phyloP scores from a whole-genome alignment of 2,113 vertebrate species.

The Piaya cayana region DNA sequence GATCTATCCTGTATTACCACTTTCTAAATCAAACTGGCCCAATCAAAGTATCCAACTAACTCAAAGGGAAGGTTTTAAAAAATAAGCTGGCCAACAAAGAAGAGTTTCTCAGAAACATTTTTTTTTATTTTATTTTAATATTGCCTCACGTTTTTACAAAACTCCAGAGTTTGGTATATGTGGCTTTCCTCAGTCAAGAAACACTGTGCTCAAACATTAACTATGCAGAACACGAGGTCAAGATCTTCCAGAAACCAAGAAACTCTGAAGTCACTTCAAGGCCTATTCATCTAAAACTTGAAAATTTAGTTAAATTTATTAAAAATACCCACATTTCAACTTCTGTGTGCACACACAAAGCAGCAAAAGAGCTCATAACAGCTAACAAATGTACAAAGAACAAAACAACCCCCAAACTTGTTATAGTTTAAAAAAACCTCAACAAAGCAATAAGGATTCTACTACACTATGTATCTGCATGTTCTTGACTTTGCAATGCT shows the following conservation, averaged over 20 bases:
- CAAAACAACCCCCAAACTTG: rapidly evolving
- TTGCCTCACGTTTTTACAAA: not conserved
- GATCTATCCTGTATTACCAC: not conserved
- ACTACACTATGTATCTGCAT: rapidly evolving
- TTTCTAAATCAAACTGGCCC: not conserved
- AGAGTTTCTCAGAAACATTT: not conserved
- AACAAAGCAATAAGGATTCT: not conserved
- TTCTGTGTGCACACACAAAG: not conserved
- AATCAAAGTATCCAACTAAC: not conserved
- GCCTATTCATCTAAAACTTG: not conserved
- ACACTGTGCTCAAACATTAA: not conserved
- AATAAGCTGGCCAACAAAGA: not conserved
- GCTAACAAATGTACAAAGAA: not conserved
- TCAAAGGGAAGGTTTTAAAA: not conserved
- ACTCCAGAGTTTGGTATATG: not conserved
- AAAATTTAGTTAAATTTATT: not conserved
- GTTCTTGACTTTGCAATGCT: not conserved
- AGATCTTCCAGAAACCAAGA: not conserved
- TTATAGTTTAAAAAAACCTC: not conserved
- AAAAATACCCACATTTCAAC: not conserved
- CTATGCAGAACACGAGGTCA: not conserved
- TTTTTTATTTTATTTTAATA: not conserved
- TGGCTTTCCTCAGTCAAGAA: not conserved
- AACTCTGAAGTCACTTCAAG: not conserved
- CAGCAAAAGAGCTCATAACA: not conserved